These are phyloP conservation scores for Hydrocynus forskahlii DNA, from an alignment of 2,797 vertebrate species.

Conservation along the genomic window DNA sequence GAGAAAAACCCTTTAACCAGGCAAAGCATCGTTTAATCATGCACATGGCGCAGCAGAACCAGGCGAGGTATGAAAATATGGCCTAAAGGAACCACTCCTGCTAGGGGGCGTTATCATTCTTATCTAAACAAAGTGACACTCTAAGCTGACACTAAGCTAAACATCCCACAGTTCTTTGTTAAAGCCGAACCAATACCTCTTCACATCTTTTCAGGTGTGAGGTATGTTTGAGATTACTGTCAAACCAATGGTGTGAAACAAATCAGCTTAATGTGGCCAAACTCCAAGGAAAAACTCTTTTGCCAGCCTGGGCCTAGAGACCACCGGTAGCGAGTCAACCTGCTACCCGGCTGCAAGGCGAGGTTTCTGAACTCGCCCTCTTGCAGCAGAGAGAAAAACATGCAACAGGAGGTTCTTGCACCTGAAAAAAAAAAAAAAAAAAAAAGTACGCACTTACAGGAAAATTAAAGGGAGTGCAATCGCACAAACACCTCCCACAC, in stretches of 20 bases:
- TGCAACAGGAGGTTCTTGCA: slow-evolving; percentile 46
- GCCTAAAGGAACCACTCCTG: background rate
- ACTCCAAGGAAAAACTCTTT: background rate
- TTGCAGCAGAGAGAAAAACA: background rate
- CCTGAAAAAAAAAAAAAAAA: slow-evolving; percentile 50
- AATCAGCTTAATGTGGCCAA: background rate
- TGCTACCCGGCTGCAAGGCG: background rate
- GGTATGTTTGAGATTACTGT: background rate
- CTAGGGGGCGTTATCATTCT: background rate
- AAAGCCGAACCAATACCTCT: background rate
- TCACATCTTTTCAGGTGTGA: slow-evolving; percentile 24
- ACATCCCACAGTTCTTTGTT: background rate
- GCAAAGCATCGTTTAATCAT: too few species aligned
- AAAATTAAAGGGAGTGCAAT: slow-evolving; percentile 44
- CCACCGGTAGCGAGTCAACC: background rate
- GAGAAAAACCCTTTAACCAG: too few species aligned
- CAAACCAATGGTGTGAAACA: background rate
- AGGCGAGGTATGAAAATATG: background rate
- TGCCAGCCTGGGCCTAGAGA: background rate
- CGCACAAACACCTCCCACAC: slow-evolving; percentile 62
- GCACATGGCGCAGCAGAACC: background rate
- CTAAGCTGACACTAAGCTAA: slow-evolving; percentile 41
- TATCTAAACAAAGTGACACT: slow-evolving; percentile 6
- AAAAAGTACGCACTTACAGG: slow-evolving; percentile 11
- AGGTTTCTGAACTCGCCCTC: slow-evolving; percentile 33